phyloP scores from a whole-genome alignment of 1,140 invertebrate genomes.

The Ridgeia piscesae region DNA sequence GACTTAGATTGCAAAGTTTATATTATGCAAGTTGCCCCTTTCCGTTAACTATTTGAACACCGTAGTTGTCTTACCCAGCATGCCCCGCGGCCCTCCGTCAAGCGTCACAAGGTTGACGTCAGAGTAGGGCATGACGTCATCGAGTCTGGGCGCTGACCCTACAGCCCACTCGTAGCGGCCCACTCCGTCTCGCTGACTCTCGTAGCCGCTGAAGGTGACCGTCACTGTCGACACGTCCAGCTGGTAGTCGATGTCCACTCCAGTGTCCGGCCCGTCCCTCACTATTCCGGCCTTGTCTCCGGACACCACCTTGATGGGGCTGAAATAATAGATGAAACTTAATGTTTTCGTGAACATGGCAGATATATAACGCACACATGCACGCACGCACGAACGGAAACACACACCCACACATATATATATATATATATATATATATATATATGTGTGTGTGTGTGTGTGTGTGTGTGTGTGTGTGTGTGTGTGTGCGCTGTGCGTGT shows the following conservation, averaged over 20 bases:
- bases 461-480: too few relatives aligned
- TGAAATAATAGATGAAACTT: background rate
- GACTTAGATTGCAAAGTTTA: too few relatives aligned
- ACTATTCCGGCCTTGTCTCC: constrained; percentile 5
- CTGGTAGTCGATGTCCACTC: background rate
- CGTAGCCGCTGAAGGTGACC: background rate
- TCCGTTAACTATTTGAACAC: too few relatives aligned
- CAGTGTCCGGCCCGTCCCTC: constrained; percentile 7
- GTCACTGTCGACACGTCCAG: background rate
- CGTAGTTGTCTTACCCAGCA: background rate
- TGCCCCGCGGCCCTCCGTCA: background rate
- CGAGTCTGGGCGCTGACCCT: background rate
- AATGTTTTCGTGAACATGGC: too few relatives aligned
- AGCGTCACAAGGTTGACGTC: background rate
- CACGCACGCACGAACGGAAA: too few relatives aligned
- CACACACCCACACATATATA: too few relatives aligned
- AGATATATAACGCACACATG: too few relatives aligned
- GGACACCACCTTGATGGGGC: background rate
- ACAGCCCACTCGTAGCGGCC: background rate
- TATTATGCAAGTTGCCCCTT: too few relatives aligned
- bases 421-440: too few relatives aligned
- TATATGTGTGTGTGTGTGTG: too few relatives aligned
- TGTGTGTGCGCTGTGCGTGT: too few relatives aligned
- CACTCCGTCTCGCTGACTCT: background rate
- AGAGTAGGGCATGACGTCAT: background rate